Evolutionary conservation across 2,797 vertebrate genomes (phyloP), one percentile per base, ranked within the genome.

Genomic region (Alcedo atthis): DNA sequence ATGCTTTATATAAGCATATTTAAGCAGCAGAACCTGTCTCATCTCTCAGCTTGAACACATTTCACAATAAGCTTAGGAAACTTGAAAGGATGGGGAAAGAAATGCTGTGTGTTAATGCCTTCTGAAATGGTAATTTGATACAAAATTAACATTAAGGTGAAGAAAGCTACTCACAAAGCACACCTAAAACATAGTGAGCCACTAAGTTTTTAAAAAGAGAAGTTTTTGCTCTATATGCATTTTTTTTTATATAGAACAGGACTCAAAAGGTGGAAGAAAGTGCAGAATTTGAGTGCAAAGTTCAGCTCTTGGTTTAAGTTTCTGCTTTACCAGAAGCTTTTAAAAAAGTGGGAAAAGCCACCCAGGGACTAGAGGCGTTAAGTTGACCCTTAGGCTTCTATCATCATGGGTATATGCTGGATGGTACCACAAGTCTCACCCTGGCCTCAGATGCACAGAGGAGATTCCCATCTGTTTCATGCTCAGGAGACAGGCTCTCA

Each of bases 21-120:
- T 93, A 93, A 87, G 89, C 74, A 87, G 89, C 33, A 93, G 70
- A 96, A 91, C 92, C 69, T 93, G 93, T 76, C 78, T 83, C 55
- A 42, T 81, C 59, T 83, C 66, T 82, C 40, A 40, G 33, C 32
- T 78, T 78, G 58, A 89, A 62, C 30, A 8, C 81, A 85, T 95
- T 92, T 94, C 87, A 83, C 66, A 90, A 73, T 62, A 93, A 78
- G 20, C 1, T 1, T 30, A 83, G 66, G 66, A 93, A 82, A 85
- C 55, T 81, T 81, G 46, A 90, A 95, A 74, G 73, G 25, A 25
- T 87, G 45, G 53, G 51, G 68, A 82, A 80, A 88, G 59, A 88
- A 95, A 85, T 61, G 9, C 12, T 43, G 11, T 82, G 16, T 42
- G 90, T 89, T 75, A 69, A 62, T 63, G 43, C 20, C 8, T 24